These are phyloP conservation scores for Epirrhoe tristata DNA, from an alignment of 2,888 invertebrate genomes.

Conservation along the genomic window DNA sequence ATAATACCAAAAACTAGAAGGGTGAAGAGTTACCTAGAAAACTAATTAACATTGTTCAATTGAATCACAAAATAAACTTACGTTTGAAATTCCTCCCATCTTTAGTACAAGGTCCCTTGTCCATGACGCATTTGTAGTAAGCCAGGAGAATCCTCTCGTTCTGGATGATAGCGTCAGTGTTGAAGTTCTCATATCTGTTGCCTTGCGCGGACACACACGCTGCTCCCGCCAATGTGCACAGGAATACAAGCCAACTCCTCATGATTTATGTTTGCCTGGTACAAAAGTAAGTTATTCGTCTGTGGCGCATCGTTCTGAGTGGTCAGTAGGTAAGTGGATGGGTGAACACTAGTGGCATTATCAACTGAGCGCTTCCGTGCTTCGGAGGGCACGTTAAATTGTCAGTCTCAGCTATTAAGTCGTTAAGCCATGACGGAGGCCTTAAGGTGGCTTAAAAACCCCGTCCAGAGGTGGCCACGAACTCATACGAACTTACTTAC, in stretches of 20 bases:
- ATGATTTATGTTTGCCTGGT: constrained; percentile 56
- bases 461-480: too few relatives aligned
- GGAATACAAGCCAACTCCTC: constrained; percentile 61
- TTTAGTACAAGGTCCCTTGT: constrained; percentile 79
- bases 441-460: too few relatives aligned
- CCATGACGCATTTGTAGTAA: constrained; percentile 82
- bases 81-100: constrained; percentile 81
- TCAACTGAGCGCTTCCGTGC: too few relatives aligned
- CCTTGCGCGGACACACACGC: constrained; percentile 63
- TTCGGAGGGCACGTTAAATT: too few relatives aligned
- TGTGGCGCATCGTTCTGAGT: neutral
- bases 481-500: too few relatives aligned
- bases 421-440: too few relatives aligned
- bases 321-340: too few relatives aligned
- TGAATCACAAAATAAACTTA: constrained; percentile 51
- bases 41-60: neutral
- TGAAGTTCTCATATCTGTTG: constrained; percentile 77
- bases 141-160: constrained; percentile 79
- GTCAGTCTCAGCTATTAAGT: too few relatives aligned
- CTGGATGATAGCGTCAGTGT: constrained; percentile 75
- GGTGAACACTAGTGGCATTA: too few relatives aligned
- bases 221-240: constrained; percentile 71
- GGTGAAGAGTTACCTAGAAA: neutral
- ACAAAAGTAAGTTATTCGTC: neutral
- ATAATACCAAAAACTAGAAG: too few relatives aligned